Base-by-base conservation (phyloP, 2,888 invertebrate species). In the Thecocarcelia acutangulata region DNA sequence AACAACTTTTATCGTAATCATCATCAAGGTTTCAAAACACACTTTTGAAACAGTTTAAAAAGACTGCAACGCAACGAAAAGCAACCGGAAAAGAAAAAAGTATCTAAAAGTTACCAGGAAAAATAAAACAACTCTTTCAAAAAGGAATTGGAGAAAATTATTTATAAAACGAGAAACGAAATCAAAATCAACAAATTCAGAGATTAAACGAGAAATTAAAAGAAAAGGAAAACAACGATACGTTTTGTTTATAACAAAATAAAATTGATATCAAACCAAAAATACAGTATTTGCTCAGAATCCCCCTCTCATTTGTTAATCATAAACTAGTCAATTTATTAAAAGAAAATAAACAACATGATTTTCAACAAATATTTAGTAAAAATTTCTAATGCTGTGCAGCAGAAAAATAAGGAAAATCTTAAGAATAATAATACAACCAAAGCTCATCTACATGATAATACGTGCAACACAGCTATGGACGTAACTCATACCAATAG, bases 301-400 rank as follows among this genome's bases (percentile, higher is more conserved):
- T 50, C 17, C 4, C 17, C 8, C 0, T 24, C 52, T 56, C 15
- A 42, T 42, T 24, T 17, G 21, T 50, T 13, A 54, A 58, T 11
- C 13, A 64, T 59, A 74, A 81, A 79, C 64, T 82, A 79, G 74
- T 72, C 70, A 59, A 40, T 37, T 52, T 33, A 46, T 66, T 73
- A 59, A 68, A 66, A 58, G 42, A 13, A 73, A n/a, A 66, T 58
- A 52, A 44, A 42, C 69, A 85, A 86, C 86, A 88, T 87, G 87
- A 87, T 91, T 82, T 90, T 91, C 83, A 90, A 90, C 81, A 91
- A 91, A 84, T 91, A 89, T 84, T 85, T 90, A 52, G 87, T 87
- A 56, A 91, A 91, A 86, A 85, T 91, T 75, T 88, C 89, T 83
- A 89, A 88, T 85, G 88, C 85, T 70, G 87, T 87, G n/a, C 85